These are phyloP conservation scores for Desmodus rotundus DNA, from an alignment of 2,113 vertebrate species.

Conservation along the genomic window DNA sequence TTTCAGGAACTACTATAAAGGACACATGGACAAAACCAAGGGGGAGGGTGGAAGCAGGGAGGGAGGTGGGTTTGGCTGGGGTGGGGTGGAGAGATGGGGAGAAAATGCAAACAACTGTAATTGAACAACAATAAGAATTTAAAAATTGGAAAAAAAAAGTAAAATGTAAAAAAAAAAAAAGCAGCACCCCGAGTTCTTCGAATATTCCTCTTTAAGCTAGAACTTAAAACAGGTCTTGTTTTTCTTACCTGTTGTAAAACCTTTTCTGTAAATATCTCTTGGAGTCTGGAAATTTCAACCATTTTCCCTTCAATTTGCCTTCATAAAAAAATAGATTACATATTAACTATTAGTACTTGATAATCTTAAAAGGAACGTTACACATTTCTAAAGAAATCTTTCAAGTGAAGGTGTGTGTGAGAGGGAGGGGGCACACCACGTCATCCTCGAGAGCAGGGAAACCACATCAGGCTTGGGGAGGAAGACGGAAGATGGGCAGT, in stretches of 20 bases:
- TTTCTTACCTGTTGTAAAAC: constrained; percentile 92
- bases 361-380: background rate
- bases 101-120: no score
- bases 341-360: background rate
- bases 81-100: no score
- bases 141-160: no score
- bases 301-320: constrained; percentile 99
- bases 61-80: no score
- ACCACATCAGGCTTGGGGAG: background rate
- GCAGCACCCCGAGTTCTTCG: accelerated
- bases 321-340: background rate
- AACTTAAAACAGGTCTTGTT: background rate
- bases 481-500: background rate
- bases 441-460: no score
- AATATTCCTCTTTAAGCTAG: background rate
- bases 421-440: background rate
- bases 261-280: constrained; percentile 98
- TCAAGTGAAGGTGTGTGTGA: no score
- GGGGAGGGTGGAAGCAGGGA: no score
- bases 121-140: no score
- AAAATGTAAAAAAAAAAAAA: no score
- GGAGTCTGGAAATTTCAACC: constrained; percentile 97
- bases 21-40: no score
- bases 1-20: no score
- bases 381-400: background rate